A percentile compares a stretch with the other conserved stretches of the same genome.
Conservation (phyloP, 2,888 invertebrate species). For the Alentia gelatinosa region DNA sequence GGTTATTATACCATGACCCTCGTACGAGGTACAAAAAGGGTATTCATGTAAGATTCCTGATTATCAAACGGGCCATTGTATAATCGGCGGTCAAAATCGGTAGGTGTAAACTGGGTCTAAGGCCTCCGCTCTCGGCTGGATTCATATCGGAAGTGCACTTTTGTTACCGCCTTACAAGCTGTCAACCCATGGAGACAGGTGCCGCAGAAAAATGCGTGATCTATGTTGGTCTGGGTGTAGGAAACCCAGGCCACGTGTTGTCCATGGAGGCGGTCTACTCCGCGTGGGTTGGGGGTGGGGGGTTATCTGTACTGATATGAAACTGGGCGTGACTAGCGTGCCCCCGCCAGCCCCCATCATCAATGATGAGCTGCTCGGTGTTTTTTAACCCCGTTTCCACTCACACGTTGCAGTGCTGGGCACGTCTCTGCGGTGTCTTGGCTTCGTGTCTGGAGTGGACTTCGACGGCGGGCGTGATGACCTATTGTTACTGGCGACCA, state of each 20-base stretch:
- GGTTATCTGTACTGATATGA: background rate
- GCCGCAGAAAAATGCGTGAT: too few relatives aligned
- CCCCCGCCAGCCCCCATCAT: background rate
- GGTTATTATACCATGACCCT: too few relatives aligned
- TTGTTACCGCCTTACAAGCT: background rate
- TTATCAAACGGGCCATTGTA: too few relatives aligned
- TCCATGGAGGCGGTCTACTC: too few relatives aligned
- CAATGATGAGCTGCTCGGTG: background rate
- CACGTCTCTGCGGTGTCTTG: constrained; percentile 14
- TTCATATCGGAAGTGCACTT: constrained; percentile 1
- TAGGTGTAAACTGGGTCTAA: too few relatives aligned
- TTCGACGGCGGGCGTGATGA: constrained; percentile 38
- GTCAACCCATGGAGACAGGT: background rate
- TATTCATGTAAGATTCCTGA: too few relatives aligned
- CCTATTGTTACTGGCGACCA: constrained; percentile 36
- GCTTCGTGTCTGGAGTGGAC: background rate
- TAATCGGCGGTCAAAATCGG: too few relatives aligned
- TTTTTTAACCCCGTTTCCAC: background rate
- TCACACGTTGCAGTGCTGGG: background rate
- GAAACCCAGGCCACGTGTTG: too few relatives aligned
- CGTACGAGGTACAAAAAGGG: too few relatives aligned
- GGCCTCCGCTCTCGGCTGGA: too few relatives aligned
- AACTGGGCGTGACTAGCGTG: background rate
- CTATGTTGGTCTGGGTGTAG: too few relatives aligned
- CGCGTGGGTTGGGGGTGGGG: too few relatives aligned